Conservation (phyloP, 2,888 invertebrate genomes). For the Cheilosia variabilis region DNA sequence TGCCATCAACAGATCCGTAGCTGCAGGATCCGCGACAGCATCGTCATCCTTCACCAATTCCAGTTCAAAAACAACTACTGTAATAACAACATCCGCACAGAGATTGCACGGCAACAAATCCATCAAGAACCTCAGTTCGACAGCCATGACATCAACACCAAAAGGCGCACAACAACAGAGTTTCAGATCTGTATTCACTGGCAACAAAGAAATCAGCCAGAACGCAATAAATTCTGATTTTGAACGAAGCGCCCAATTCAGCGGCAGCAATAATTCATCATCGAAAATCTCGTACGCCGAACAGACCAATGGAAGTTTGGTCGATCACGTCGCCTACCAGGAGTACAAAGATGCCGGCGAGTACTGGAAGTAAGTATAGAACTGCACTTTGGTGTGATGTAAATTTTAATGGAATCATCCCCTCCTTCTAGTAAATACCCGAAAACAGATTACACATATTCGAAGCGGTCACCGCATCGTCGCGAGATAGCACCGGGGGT, state of each 20-base stretch:
- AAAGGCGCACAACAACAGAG: slow-evolving; percentile 58
- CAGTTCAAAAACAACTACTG: slow-evolving; percentile 48
- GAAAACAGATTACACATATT: slow-evolving; percentile 96
- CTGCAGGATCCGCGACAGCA: slow-evolving; percentile 1
- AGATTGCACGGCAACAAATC: slow-evolving; percentile 67
- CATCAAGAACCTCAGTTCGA: slow-evolving; percentile 43
- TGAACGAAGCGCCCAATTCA: slow-evolving; percentile 76
- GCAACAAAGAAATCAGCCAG: slow-evolving; percentile 80
- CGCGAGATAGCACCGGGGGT: slow-evolving; percentile 91
- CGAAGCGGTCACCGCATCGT: slow-evolving; percentile 91
- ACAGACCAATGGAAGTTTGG: slow-evolving; percentile 76
- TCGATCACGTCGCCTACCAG: slow-evolving; percentile 87
- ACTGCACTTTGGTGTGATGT: background rate
- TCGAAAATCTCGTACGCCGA: slow-evolving; percentile 54
- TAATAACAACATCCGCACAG: slow-evolving; percentile 77
- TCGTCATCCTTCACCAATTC: slow-evolving; percentile 48
- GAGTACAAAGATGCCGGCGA: slow-evolving; percentile 91
- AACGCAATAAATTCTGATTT: slow-evolving; percentile 80
- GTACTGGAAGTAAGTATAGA: slow-evolving; percentile 91
- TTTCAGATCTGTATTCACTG: slow-evolving; percentile 41
- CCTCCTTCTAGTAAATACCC: slow-evolving; percentile 88
- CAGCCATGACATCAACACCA: slow-evolving; percentile 64
- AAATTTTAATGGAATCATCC: slow-evolving; percentile 1
- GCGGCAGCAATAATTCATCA: slow-evolving; percentile 55
- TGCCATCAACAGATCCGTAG: slow-evolving; percentile 25